Conservation (phyloP, 2,797 vertebrate genomes). For the Gastrophryne carolinensis region DNA sequence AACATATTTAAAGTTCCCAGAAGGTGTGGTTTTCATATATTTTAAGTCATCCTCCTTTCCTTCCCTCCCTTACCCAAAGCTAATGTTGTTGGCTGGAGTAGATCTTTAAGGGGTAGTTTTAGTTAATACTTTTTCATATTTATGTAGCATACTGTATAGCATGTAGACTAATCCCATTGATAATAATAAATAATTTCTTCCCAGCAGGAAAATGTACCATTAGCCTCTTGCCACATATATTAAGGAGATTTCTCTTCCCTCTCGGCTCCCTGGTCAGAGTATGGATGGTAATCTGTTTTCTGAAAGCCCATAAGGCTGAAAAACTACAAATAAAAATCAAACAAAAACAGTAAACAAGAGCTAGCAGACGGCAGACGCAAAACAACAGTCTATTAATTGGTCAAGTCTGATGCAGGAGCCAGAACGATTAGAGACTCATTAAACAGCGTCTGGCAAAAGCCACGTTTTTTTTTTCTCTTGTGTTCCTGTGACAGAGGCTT, state of each 20-base stretch:
- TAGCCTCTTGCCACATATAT: background rate
- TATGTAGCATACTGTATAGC: no score
- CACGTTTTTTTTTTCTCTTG: conserved; percentile 42
- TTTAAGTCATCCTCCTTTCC: no score
- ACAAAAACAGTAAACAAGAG: background rate
- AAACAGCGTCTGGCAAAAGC: conserved; percentile 37
- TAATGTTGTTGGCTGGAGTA: no score
- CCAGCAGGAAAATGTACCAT: background rate
- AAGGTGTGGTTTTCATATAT: no score
- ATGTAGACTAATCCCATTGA: background rate
- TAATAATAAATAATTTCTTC: background rate
- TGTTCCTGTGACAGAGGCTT: conserved; percentile 39
- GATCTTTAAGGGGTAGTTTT: no score
- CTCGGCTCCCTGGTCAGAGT: background rate
- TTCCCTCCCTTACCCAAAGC: no score
- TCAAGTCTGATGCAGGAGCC: conserved; percentile 32
- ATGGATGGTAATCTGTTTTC: conserved; percentile 20
- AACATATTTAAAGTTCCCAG: no score
- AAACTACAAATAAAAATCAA: background rate
- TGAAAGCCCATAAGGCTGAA: conserved; percentile 8
- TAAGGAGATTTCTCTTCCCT: conserved; percentile 5
- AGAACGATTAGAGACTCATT: conserved; percentile 44
- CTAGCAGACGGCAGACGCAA: background rate
- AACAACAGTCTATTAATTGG: conserved; percentile 46
- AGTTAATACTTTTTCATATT: no score